Conservation (phyloP, 2,888 invertebrate species). For the Pachydiplax longipennis region DNA sequence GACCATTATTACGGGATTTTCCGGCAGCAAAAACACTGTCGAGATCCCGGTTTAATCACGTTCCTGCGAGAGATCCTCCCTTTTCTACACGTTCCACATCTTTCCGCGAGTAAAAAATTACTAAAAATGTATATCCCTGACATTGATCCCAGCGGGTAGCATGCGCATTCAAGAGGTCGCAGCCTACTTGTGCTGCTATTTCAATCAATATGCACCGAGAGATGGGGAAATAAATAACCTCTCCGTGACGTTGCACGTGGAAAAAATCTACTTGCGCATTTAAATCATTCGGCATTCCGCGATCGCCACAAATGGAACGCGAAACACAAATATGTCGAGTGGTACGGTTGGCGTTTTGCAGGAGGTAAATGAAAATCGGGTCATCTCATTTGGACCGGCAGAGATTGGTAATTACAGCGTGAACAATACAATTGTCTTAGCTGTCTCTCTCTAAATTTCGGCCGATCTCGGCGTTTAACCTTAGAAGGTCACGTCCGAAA, state of each 20-base stretch:
- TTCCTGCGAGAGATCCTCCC: too few species aligned
- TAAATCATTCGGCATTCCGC: not conserved
- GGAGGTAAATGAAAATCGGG: not conserved
- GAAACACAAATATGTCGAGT: not conserved
- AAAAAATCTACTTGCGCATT: not conserved
- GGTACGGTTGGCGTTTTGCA: not conserved
- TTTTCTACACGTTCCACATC: not conserved
- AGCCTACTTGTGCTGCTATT: slow-evolving; percentile 20
- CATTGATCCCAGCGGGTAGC: slow-evolving; percentile 12
- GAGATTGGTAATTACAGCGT: not conserved
- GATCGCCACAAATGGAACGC: not conserved
- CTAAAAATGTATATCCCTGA: not conserved
- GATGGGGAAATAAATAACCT: not conserved
- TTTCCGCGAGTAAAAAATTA: not conserved
- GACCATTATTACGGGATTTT: not conserved
- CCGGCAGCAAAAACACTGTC: not conserved
- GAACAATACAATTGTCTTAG: not conserved
- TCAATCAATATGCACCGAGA: not conserved
- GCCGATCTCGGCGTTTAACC: not conserved
- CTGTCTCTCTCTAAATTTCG: not conserved
- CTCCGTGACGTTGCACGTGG: not conserved
- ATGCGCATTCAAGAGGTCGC: slow-evolving; percentile 23
- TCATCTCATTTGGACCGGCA: not conserved
- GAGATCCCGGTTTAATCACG: not conserved
- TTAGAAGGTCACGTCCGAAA: too few species aligned